Evolutionary conservation across 1,140 invertebrate genomes (phyloP).

Genomic region (Atta cephalotes): DNA sequence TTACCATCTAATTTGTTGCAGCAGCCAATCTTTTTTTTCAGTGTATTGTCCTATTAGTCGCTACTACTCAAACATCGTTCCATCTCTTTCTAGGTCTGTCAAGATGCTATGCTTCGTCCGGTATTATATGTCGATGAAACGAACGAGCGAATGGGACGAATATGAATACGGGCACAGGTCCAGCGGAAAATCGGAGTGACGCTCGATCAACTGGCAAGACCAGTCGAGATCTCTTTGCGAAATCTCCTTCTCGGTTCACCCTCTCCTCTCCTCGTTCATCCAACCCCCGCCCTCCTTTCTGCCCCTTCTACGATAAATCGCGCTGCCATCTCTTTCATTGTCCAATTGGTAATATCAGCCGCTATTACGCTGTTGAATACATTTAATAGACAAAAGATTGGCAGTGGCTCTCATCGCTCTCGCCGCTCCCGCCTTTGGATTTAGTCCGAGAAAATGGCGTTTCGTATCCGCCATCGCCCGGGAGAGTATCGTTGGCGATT

Average conservation of each 20-base stretch:
- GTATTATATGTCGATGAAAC: too few species aligned
- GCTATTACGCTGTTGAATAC: constrained; percentile 83
- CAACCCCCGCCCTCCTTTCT: not conserved
- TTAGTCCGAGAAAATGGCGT: constrained; percentile 62
- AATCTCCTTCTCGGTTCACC: constrained; percentile 61
- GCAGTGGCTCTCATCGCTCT: constrained; percentile 78
- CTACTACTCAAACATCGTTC: too few species aligned
- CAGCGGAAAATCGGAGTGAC: constrained; percentile 46
- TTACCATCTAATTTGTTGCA: too few species aligned
- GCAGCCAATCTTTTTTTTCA: too few species aligned
- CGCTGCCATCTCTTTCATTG: constrained; percentile 80
- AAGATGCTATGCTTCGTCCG: too few species aligned
- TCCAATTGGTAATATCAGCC: constrained; percentile 83
- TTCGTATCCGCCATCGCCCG: constrained; percentile 38
- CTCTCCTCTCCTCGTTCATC: not conserved
- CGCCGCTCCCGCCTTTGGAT: constrained; percentile 34
- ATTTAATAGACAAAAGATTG: constrained; percentile 84
- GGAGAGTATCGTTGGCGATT: constrained; percentile 70
- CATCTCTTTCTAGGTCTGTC: too few species aligned
- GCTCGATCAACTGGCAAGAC: constrained; percentile 44
- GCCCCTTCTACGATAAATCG: constrained; percentile 69
- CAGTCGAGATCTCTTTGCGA: constrained; percentile 47
- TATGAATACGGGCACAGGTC: constrained; percentile 1
- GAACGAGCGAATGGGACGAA: not conserved
- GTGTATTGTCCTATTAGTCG: too few species aligned